Evolutionary conservation across 1,140 invertebrate species (phyloP).

Genomic region (Conus betulinus): DNA sequence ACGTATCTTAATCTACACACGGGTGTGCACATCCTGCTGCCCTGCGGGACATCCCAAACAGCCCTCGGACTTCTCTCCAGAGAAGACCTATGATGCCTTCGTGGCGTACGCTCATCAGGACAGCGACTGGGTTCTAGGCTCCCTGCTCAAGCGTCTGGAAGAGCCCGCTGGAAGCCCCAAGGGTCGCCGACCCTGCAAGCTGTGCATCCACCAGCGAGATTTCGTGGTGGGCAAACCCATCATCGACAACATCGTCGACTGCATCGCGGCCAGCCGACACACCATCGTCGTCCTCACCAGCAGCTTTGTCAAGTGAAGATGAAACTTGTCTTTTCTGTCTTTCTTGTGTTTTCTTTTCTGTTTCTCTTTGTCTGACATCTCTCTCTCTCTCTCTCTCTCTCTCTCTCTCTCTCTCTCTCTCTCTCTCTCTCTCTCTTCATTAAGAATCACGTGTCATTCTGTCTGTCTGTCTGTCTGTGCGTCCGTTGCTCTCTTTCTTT

Average conservation of each 20-base stretch:
- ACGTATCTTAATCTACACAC: constrained; percentile 56
- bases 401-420: background rate
- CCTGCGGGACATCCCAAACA: constrained; percentile 38
- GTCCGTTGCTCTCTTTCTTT: too few species aligned
- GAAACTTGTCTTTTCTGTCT: background rate
- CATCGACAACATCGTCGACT: constrained; percentile 92
- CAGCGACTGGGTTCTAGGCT: constrained; percentile 55
- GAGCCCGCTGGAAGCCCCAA: background rate
- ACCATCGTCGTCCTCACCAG: constrained; percentile 94
- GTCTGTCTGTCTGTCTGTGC: too few species aligned
- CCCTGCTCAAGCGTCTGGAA: constrained; percentile 53
- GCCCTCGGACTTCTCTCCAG: background rate
- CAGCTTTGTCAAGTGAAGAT: constrained; percentile 83
- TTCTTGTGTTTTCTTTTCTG: background rate
- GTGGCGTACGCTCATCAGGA: constrained; percentile 61
- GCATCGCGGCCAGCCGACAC: constrained; percentile 90
- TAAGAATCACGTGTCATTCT: too few species aligned
- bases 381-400: background rate
- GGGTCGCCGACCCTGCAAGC: constrained; percentile 37
- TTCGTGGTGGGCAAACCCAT: constrained; percentile 75
- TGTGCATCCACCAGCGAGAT: constrained; percentile 66
- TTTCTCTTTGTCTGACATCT: too few species aligned
- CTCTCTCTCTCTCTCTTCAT: too few species aligned
- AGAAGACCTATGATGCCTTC: constrained; percentile 62
- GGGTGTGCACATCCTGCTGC: constrained; percentile 45